Evolutionary conservation across 2,113 vertebrate genomes (phyloP).

Genomic region (Murina feae): DNA sequence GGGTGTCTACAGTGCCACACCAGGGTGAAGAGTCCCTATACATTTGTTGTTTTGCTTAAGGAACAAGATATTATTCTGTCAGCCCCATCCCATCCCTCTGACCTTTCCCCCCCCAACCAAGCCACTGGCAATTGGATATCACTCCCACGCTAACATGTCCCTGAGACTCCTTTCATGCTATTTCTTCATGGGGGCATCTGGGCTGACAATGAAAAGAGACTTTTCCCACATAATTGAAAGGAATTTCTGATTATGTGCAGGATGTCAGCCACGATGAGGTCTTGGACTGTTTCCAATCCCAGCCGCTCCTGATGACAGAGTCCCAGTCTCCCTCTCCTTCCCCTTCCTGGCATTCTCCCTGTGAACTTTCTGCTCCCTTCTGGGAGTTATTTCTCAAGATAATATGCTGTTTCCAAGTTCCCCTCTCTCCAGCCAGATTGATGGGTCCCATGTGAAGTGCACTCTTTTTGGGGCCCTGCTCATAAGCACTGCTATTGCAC

Average conservation of each 20-base stretch:
- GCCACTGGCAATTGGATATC: neutral
- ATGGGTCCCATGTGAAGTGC: constrained; percentile 46
- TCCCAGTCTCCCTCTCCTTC: constrained; percentile 45
- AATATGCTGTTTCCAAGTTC: constrained; percentile 74
- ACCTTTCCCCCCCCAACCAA: neutral
- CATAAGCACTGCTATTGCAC: constrained; percentile 19
- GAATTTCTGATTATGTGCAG: constrained; percentile 82
- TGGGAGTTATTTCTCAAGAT: constrained; percentile 80
- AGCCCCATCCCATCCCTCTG: neutral
- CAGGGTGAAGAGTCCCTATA: neutral
- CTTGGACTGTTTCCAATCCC: constrained; percentile 78
- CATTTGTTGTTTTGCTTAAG: neutral
- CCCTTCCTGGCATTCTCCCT: constrained; percentile 65
- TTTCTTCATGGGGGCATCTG: constrained; percentile 74
- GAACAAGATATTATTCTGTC: neutral
- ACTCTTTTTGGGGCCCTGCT: constrained; percentile 51
- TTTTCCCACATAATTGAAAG: constrained; percentile 82
- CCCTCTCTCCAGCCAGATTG: constrained; percentile 74
- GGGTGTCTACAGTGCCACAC: neutral
- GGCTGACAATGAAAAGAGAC: constrained; percentile 76
- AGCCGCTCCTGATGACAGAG: constrained; percentile 71
- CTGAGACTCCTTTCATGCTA: constrained; percentile 63
- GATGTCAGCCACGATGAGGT: constrained; percentile 77
- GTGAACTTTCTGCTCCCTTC: constrained; percentile 79
- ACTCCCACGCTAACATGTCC: constrained; percentile 69